These are phyloP conservation scores for Thrips palmi DNA, from an alignment of 1,140 invertebrate species.

Conservation along the genomic window DNA sequence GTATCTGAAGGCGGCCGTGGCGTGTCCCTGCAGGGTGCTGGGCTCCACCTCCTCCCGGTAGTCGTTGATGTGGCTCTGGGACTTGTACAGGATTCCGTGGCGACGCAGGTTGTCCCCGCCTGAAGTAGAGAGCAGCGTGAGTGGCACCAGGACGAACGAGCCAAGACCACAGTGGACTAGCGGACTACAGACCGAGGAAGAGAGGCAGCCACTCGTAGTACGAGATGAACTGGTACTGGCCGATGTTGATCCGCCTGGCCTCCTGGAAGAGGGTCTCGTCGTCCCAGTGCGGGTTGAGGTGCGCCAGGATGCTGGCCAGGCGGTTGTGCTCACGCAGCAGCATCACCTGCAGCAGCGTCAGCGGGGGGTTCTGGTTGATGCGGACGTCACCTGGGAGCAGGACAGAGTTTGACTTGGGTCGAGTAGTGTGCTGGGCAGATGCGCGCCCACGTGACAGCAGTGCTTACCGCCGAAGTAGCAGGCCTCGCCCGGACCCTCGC, in stretches of 20 bases:
- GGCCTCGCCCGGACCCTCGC: slow-evolving; percentile 20
- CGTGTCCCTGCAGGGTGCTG: slow-evolving; percentile 64
- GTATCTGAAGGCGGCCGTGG: slow-evolving; percentile 70
- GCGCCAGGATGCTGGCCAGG: slow-evolving; percentile 31
- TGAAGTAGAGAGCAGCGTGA: slow-evolving; percentile 17
- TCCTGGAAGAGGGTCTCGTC: slow-evolving; percentile 44
- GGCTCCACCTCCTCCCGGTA: slow-evolving; percentile 68
- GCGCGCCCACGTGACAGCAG: too few species aligned
- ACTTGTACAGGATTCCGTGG: slow-evolving; percentile 47
- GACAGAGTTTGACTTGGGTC: too few species aligned
- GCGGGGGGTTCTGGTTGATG: slow-evolving; percentile 37
- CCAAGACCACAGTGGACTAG: neutral
- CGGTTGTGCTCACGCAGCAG: slow-evolving; percentile 49
- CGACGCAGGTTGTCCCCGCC: slow-evolving; percentile 44
- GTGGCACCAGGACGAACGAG: too few species aligned
- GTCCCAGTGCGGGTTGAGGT: slow-evolving; percentile 42
- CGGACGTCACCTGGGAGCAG: slow-evolving; percentile 43
- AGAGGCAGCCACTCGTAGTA: slow-evolving; percentile 10
- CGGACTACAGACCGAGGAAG: neutral
- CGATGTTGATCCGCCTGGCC: slow-evolving; percentile 37
- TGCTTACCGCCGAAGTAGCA: slow-evolving; percentile 19
- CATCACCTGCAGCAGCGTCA: slow-evolving; percentile 37
- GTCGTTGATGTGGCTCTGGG: slow-evolving; percentile 53
- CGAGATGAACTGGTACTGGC: slow-evolving; percentile 33
- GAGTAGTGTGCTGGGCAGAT: too few species aligned